Evolutionary conservation across 2,113 vertebrate species (phyloP), one percentile per base, ranked within the genome.

Genomic region (Physeter macrocephalus): DNA sequence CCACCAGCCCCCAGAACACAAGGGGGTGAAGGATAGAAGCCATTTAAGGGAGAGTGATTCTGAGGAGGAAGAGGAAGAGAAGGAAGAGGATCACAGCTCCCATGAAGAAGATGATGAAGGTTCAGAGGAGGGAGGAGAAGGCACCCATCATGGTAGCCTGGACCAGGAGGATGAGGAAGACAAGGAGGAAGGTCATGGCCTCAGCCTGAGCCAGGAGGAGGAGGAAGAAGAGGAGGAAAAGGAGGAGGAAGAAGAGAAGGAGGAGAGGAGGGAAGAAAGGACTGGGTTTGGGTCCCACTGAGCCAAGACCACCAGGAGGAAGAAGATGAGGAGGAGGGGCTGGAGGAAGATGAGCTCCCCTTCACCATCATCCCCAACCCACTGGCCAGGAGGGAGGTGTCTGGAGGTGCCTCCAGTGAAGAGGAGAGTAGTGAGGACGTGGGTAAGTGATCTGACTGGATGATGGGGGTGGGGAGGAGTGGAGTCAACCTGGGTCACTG

Each of bases 401-500:
- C 57, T 17, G 86, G 20, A 49, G 86, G 39, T 5, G 82, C 49
- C 17, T 80, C 96, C 46, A 97, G 97, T 7, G 95, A 96, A 82
- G 96, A 95, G 41, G 96, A 97, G 34, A 93, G 94, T 13, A 11
- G 4, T 0, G 94, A 97, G 43, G 94, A 92, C 71, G 14, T 17
- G 1, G 89, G 98, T 98, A 66, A 66, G 93, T 52, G 66, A 29
- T 82, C 62, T 23, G 64, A 92, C 72, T 54, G 8, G 17, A 29
- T 39, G 39, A 39, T 20, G 34, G 49, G 54, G 81, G 71, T 0
- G 62, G 93, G 5, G 82, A 94, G 39, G 77, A 54, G 6, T 88
- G 0, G 88, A 98, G 99, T 95, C 97, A 98, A 81, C 93, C 97
- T 5, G 99, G 98, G 43, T 99, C 99, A 83, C 57, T 98, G 49